phyloP scores from a whole-genome alignment of 2,888 invertebrate genomes.

The Lycia hirtaria region DNA sequence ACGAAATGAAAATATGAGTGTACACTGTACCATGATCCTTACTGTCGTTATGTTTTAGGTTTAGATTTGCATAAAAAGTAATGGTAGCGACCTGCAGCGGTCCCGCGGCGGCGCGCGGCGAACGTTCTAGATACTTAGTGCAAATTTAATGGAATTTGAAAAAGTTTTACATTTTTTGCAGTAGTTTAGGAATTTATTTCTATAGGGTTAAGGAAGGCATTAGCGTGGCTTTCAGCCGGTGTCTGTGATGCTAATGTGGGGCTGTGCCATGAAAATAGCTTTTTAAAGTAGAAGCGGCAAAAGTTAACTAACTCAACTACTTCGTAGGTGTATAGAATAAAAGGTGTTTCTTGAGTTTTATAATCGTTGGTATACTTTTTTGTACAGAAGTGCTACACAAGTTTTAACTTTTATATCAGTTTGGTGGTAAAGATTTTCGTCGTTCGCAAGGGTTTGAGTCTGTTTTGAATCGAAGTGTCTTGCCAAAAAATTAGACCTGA shows the following conservation, averaged over 20 bases:
- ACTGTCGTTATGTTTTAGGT: not conserved
- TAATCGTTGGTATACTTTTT: too few relatives aligned
- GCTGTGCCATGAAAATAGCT: not conserved
- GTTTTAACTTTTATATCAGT: too few relatives aligned
- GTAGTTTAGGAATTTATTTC: constrained; percentile 15
- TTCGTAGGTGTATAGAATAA: too few relatives aligned
- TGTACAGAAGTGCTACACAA: too few relatives aligned
- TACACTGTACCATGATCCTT: not conserved
- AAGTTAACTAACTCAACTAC: not conserved
- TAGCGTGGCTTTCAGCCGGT: constrained; percentile 4
- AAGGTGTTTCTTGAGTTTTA: too few relatives aligned
- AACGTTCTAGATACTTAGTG: constrained; percentile 20
- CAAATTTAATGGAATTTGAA: constrained; percentile 25
- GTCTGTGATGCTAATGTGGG: constrained; percentile 6
- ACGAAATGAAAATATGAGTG: too few relatives aligned
- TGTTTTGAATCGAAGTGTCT: too few relatives aligned
- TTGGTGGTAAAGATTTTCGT: too few relatives aligned
- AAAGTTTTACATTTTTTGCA: constrained; percentile 19
- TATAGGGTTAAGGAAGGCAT: constrained; percentile 5
- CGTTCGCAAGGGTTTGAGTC: too few relatives aligned
- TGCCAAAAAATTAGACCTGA: too few relatives aligned
- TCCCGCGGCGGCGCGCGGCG: constrained; percentile 10
- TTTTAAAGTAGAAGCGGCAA: not conserved
- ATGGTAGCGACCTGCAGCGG: constrained; percentile 17
- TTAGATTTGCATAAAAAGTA: constrained; percentile 25